A percentile compares a stretch with the other conserved stretches of the same genome.
These are phyloP conservation scores for Centroberyx gerrardi DNA, from an alignment of 2,797 vertebrate genomes.

Conservation along the genomic window DNA sequence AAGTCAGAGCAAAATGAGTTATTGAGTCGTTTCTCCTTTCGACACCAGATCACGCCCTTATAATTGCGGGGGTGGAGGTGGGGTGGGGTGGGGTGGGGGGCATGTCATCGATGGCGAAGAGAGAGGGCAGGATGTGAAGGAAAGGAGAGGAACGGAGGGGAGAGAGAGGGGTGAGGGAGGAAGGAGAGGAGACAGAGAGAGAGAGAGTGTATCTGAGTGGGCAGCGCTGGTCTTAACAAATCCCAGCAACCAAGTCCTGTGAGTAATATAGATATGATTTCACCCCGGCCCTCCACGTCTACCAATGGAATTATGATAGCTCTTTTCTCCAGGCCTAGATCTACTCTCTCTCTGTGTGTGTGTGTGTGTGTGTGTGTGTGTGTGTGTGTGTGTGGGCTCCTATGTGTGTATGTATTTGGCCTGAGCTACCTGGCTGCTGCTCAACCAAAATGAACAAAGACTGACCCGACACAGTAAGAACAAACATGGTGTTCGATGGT, in stretches of 20 bases:
- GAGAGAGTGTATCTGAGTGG: neutral
- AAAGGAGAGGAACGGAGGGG: neutral
- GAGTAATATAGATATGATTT: slow-evolving; percentile 24
- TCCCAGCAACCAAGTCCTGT: neutral
- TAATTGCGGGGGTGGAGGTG: slow-evolving; percentile 57
- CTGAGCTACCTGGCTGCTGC: neutral
- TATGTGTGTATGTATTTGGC: slow-evolving; percentile 5
- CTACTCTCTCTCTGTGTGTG: neutral
- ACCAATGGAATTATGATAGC: slow-evolving; percentile 5
- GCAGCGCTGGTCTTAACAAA: neutral
- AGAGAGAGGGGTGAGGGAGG: slow-evolving; percentile 2
- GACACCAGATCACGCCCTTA: slow-evolving; percentile 81
- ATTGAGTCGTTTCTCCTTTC: slow-evolving; percentile 83
- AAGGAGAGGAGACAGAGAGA: slow-evolving; percentile 19
- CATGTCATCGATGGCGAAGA: slow-evolving; percentile 47
- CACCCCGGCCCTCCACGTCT: neutral
- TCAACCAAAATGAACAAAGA: slow-evolving; percentile 18
- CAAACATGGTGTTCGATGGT: too few species aligned
- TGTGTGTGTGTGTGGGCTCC: slow-evolving; percentile 9
- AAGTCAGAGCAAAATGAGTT: slow-evolving; percentile 83
- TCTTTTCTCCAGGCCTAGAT: slow-evolving; percentile 22
- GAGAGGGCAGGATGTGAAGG: slow-evolving; percentile 6
- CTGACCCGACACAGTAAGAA: too few species aligned
- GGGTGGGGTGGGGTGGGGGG: slow-evolving; percentile 26
- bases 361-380: slow-evolving; percentile 20